phyloP scores from a whole-genome alignment of 2,888 invertebrate species.

The Aplocera efformata region DNA sequence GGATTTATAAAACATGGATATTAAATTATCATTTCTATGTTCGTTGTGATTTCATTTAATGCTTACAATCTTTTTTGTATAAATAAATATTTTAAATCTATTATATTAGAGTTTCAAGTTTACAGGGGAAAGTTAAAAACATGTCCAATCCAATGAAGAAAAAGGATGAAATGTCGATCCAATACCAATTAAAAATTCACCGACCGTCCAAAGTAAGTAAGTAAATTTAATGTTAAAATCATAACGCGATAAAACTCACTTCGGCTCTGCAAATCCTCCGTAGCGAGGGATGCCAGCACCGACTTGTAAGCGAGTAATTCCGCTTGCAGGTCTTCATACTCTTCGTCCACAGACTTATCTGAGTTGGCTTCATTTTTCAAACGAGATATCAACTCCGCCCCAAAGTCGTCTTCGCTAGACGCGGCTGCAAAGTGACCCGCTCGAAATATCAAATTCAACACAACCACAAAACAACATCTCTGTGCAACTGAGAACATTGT shows the following conservation, averaged over 20 bases:
- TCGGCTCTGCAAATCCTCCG: constrained; percentile 24
- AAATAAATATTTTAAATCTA: no score
- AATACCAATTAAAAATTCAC: no score
- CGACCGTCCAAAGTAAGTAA: no score
- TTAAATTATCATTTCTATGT: no score
- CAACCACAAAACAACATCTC: constrained; percentile 44
- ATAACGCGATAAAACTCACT: constrained; percentile 34
- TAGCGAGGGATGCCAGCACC: constrained; percentile 48
- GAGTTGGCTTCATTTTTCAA: constrained; percentile 56
- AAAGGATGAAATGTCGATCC: no score
- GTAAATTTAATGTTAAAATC: no score
- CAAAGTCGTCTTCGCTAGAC: constrained; percentile 35
- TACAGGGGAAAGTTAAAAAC: no score
- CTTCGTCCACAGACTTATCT: constrained; percentile 62
- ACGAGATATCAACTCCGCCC: constrained; percentile 39
- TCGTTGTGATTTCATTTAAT: no score
- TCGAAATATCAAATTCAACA: constrained; percentile 37
- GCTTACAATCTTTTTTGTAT: no score
- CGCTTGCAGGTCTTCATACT: constrained; percentile 68
- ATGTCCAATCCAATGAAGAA: no score
- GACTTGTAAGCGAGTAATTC: constrained; percentile 66
- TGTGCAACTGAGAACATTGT: constrained; percentile 15
- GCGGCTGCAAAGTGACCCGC: constrained; percentile 18
- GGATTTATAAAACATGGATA: not conserved
- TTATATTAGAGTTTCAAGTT: no score